These are phyloP conservation scores for Eulithis prunata DNA, from an alignment of 2,888 invertebrate genomes.

Conservation along the genomic window DNA sequence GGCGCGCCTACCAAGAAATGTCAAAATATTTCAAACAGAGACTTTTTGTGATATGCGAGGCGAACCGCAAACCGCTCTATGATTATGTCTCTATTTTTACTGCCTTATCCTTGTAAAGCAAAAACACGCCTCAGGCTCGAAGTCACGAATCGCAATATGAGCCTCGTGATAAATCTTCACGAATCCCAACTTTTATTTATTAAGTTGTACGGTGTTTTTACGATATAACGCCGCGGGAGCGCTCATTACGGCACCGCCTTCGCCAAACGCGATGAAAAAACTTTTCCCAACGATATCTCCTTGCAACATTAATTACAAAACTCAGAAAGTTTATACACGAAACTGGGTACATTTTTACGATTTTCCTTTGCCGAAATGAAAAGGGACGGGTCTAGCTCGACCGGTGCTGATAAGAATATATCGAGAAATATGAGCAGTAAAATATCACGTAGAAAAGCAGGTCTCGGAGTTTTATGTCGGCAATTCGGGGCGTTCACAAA, in stretches of 20 bases:
- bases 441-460: slow-evolving; percentile 80
- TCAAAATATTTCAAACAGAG: slow-evolving; percentile 77
- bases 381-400: slow-evolving; percentile 61
- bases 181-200: slow-evolving; percentile 81
- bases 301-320: slow-evolving; percentile 81
- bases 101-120: slow-evolving; percentile 60
- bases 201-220: slow-evolving; percentile 83
- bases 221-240: slow-evolving; percentile 75
- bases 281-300: slow-evolving; percentile 77
- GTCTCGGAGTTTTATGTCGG: slow-evolving; percentile 79
- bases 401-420: slow-evolving; percentile 73
- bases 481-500: slow-evolving; percentile 81
- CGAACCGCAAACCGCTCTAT: slow-evolving; percentile 65
- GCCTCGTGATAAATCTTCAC: slow-evolving; percentile 78
- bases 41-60: slow-evolving; percentile 65
- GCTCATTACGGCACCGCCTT: slow-evolving; percentile 73
- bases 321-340: slow-evolving; percentile 64
- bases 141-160: slow-evolving; percentile 75
- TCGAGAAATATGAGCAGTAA: slow-evolving; percentile 73
- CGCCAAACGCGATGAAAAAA: slow-evolving; percentile 77
- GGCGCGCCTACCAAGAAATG: slow-evolving; percentile 71
- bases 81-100: slow-evolving; percentile 73
- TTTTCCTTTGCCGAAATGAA: slow-evolving; percentile 64
- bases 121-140: slow-evolving; percentile 64
- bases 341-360: slow-evolving; percentile 71